Evolutionary conservation across 1,140 invertebrate genomes (phyloP), one percentile per base, ranked within the genome.

Genomic region (Matsumurasca onukii): DNA sequence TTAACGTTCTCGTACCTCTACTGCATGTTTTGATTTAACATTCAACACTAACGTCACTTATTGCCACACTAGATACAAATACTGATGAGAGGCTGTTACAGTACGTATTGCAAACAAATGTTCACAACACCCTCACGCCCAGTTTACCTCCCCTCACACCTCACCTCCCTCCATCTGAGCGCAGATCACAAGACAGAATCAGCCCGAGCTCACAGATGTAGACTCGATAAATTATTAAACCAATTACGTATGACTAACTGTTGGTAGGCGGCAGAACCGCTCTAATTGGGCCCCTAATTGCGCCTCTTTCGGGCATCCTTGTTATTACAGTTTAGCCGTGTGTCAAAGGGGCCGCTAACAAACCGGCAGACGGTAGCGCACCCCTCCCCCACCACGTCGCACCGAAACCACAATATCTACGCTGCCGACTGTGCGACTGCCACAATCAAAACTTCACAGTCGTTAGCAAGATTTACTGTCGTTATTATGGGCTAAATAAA

Each of bases 201-300:
- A 20, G 49, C 12, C 12, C 12, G 49, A 20, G 55, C 5, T 17
- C 5, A 17, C 34, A 39, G 5, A 39, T 9, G 34, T 39, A 17
- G 5, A 17, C 34, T 12, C 55, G 55, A 24, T 59, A 59, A 59
- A 59, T 59, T 24, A 59, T 59, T 59, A 59, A 59, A 59, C 55
- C 24, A 59, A 59, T 59, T 24, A 59, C 55, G 55, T 59, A 59
- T 59, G 55, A 59, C 55, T 59, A 59, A 59, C 34, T 39, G 34
- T 39, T 22, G 25, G 55, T 5, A 24, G 49, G 49, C 49, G 49
- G 12, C n/a, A 27, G 22, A 39, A 39, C 55, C 55, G n/a, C 55
- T 5, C 15, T 59, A 59, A 59, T 59, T 59, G 55, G 55, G 3
- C 55, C 25, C 15, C 15, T 59, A 59, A 59, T 59, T 59, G 55